Evolutionary conservation across 2,113 vertebrate genomes (phyloP).

Genomic region (Himantopus leucocephalus): DNA sequence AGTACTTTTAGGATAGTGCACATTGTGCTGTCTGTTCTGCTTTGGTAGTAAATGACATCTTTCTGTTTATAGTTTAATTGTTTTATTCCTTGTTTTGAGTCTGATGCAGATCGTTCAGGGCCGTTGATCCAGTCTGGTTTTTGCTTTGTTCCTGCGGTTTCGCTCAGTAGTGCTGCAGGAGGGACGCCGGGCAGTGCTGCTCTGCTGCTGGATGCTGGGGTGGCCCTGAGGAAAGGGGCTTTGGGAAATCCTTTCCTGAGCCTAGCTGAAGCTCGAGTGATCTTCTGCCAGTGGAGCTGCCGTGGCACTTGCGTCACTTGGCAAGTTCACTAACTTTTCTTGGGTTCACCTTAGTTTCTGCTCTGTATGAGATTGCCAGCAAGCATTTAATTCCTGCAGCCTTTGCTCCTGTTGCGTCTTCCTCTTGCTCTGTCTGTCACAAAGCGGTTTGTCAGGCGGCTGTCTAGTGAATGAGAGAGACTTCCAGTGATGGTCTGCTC

Average conservation of each 20-base stretch:
- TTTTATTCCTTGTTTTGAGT: neutral
- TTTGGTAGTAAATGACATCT: neutral
- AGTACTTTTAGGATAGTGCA: neutral
- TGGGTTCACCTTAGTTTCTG: neutral
- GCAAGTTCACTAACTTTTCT: neutral
- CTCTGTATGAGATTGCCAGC: neutral
- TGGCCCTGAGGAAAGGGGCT: neutral
- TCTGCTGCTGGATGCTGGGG: neutral
- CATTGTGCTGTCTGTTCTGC: neutral
- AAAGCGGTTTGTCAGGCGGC: neutral
- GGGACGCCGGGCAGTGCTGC: fast-evolving
- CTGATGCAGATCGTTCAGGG: neutral
- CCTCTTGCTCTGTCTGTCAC: neutral
- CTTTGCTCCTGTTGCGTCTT: neutral
- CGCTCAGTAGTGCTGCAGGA: neutral
- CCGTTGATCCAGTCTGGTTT: neutral
- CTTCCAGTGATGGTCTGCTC: neutral
- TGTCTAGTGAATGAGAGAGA: neutral
- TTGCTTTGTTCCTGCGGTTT: neutral
- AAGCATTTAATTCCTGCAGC: neutral
- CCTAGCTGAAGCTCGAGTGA: neutral
- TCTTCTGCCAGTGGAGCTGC: neutral
- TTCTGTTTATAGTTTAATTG: neutral
- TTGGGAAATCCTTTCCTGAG: neutral
- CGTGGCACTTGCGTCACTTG: fast-evolving